Conservation (phyloP, 2,888 invertebrate genomes). For the Chymomyza caudatula region DNA sequence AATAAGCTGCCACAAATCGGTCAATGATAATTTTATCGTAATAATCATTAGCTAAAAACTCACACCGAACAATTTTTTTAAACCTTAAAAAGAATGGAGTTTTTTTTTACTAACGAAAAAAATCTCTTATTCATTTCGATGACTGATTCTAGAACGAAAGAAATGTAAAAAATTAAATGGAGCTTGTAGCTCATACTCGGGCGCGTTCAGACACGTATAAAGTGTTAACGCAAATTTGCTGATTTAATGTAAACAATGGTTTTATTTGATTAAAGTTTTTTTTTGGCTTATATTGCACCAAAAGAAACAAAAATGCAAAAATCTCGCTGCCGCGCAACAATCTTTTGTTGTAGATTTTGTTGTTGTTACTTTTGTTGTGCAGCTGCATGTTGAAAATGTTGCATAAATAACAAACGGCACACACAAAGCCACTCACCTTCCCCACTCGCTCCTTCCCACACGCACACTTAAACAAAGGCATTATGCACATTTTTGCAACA, state of each 20-base stretch:
- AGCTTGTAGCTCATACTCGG: no score
- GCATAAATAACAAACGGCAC: constrained; percentile 68
- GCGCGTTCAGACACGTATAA: no score
- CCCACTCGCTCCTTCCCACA: not conserved
- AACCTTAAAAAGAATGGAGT: no score
- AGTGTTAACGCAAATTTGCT: no score
- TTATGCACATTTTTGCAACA: constrained; percentile 63
- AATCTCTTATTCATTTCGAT: no score
- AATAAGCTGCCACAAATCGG: no score
- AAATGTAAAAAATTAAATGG: no score
- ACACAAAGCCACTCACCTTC: constrained; percentile 9
- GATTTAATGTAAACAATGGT: not conserved
- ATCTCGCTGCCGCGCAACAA: constrained; percentile 53
- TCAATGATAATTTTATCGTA: no score
- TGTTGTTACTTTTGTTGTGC: constrained; percentile 52
- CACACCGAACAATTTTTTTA: no score
- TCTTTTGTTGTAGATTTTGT: constrained; percentile 29
- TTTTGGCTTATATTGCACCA: constrained; percentile 9
- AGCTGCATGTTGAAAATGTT: constrained; percentile 65
- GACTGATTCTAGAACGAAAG: no score
- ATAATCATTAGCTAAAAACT: no score
- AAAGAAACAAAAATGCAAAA: constrained; percentile 20
- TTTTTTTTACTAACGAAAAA: no score
- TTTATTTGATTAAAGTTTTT: not conserved
- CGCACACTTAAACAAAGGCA: constrained; percentile 19